Evolutionary conservation across 2,888 invertebrate genomes (phyloP), one percentile per base, ranked within the genome.

Genomic region (Nemotelus pantherinus): DNA sequence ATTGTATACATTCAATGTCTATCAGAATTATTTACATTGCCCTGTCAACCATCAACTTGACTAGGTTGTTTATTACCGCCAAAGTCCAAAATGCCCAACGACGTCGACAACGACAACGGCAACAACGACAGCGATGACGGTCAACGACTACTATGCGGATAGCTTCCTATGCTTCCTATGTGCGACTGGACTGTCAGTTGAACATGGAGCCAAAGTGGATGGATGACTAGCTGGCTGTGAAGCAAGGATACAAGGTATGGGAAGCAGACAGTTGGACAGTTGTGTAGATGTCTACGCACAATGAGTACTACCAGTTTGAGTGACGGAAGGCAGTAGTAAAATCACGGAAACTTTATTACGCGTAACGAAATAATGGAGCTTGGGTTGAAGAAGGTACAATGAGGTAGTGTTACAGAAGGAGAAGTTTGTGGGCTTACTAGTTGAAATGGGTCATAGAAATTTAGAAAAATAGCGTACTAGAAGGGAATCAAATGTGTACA

Each of bases 11-110:
- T 50, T 53, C 68, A 50, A 10, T 68, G 48, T 68, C 68, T 50
- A 68, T 25, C 68, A 68, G 68, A 68, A 68, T 68, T 50, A 68
- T 68, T 68, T 68, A 68, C 68, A 68, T 68, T 68, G n/a, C 68
- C 68, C 53, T 68, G 68, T 68, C 68, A 68, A 53, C 68, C 53
- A 68, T 68, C 68, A 50, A 50, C 68, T 50, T 3, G 53, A 68
- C 50, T 68, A 41, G 68, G 53, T 68, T 6, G 50, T 68, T 68
- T 68, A 68, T 68, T 68, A 68, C 68, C 7, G 68, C 68, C 48
- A 68, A 44, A 39, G 39, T n/a, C 48, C 25, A 68, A 41, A 6
- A 63, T 63, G 63, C 25, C 25, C 25, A 25, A 25, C 25, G 25
- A 25, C 25, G 25, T 25, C 25, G 25, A 25, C 25, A 25, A 25